Percentiles rank a stretch among this genome's conserved stretches.
Conservation (phyloP, 2,113 vertebrate genomes). For the Gobius niger region DNA sequence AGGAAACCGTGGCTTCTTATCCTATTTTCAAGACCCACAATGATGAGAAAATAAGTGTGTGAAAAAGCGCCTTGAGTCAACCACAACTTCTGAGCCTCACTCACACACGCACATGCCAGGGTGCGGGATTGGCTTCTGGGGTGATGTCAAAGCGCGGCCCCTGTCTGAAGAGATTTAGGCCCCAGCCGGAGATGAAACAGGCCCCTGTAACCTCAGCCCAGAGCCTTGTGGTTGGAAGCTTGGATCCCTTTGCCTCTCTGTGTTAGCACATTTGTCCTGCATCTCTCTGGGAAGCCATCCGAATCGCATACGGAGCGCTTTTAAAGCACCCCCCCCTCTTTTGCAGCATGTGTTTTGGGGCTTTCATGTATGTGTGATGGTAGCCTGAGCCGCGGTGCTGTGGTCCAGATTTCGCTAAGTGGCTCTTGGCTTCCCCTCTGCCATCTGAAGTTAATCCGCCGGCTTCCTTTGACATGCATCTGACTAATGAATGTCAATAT, state of each 20-base stretch:
- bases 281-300: slow-evolving; percentile 20
- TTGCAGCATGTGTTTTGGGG: slow-evolving; percentile 24
- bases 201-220: slow-evolving; percentile 65
- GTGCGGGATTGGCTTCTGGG: slow-evolving; percentile 56
- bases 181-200: slow-evolving; percentile 73
- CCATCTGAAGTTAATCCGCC: slow-evolving; percentile 75
- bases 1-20: no score
- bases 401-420: slow-evolving; percentile 68
- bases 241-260: slow-evolving; percentile 14
- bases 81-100: slow-evolving; percentile 60
- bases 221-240: slow-evolving; percentile 47
- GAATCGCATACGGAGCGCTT: slow-evolving; percentile 2
- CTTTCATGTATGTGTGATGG: slow-evolving; percentile 19
- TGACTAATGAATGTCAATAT: slow-evolving; percentile 75
- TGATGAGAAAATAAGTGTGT: slow-evolving; percentile 17
- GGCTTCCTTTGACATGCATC: slow-evolving; percentile 72
- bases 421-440: slow-evolving; percentile 47
- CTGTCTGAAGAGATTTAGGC: slow-evolving; percentile 76
- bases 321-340: not conserved
- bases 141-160: slow-evolving; percentile 54
- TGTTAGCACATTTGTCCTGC: slow-evolving; percentile 36
- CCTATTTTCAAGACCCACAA: not conserved
- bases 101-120: slow-evolving; percentile 55
- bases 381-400: slow-evolving; percentile 51
- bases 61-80: slow-evolving; percentile 44